Conservation (phyloP, 2,797 vertebrate genomes). For the Acanthurus lineatus region DNA sequence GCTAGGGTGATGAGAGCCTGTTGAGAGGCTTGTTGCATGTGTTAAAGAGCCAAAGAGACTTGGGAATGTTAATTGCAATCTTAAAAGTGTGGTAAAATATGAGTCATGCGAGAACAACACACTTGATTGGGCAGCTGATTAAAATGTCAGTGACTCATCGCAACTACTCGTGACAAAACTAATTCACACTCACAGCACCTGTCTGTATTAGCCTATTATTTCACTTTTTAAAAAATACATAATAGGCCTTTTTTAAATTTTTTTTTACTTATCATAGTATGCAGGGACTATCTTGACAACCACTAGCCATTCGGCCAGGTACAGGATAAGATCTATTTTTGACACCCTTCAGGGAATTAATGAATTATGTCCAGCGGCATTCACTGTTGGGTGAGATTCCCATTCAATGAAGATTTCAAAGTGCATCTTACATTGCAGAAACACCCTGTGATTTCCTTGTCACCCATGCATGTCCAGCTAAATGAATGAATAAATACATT, state of each 20-base stretch:
- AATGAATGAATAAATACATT: too few relatives aligned
- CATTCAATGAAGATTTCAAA: too few relatives aligned
- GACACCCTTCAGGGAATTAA: too few relatives aligned
- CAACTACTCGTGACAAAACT: slow-evolving; percentile 27
- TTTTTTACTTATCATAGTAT: background rate
- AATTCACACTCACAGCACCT: slow-evolving; percentile 8
- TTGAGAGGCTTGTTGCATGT: slow-evolving; percentile 53
- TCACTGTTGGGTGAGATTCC: too few relatives aligned
- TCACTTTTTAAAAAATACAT: background rate
- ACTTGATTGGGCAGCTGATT: slow-evolving; percentile 67
- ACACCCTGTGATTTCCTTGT: too few relatives aligned
- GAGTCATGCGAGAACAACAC: slow-evolving; percentile 48
- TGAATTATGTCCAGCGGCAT: too few relatives aligned
- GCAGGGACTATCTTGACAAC: too few relatives aligned
- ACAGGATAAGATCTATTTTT: too few relatives aligned
- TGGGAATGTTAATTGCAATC: slow-evolving; percentile 60
- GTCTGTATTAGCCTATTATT: background rate
- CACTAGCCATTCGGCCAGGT: too few relatives aligned
- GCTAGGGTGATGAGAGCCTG: slow-evolving; percentile 52
- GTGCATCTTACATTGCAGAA: too few relatives aligned
- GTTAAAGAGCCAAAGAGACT: slow-evolving; percentile 36
- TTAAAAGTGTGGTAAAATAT: slow-evolving; percentile 61
- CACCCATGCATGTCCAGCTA: too few relatives aligned
- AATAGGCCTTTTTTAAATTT: background rate
- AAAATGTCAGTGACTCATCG: slow-evolving; percentile 63